Percentiles rank a stretch among this genome's conserved stretches.
Evolutionary conservation across 1,140 invertebrate species (phyloP).

Genomic region (Phocides pigmalion): DNA sequence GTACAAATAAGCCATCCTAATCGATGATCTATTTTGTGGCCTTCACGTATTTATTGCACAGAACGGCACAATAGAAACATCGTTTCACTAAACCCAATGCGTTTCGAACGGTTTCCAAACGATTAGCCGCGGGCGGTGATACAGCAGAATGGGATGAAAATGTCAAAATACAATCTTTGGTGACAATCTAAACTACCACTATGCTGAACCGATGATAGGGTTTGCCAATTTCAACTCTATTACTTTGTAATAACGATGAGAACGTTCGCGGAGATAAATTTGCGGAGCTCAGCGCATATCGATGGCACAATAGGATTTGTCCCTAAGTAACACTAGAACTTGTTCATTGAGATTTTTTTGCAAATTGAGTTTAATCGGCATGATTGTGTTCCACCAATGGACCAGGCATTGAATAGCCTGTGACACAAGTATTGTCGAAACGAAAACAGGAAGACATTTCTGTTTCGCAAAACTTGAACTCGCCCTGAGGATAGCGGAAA

Average conservation of each 20-base stretch:
- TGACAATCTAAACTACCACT: conserved; percentile 56
- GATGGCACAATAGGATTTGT: conserved; percentile 56
- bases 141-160: conserved; percentile 76
- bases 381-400: conserved; percentile 45
- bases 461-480: conserved; percentile 41
- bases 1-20: conserved; percentile 3
- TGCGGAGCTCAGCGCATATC: conserved; percentile 30
- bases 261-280: conserved; percentile 17
- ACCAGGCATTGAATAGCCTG: conserved; percentile 36
- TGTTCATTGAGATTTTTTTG: conserved; percentile 56
- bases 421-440: conserved; percentile 43
- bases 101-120: conserved; percentile 65
- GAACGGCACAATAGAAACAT: conserved; percentile 47
- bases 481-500: conserved; percentile 5
- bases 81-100: conserved; percentile 38
- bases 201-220: conserved; percentile 2
- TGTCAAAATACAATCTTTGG: conserved; percentile 79
- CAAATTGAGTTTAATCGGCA: conserved; percentile 43
- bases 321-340: conserved; percentile 71
- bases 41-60: conserved; percentile 41
- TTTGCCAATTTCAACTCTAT: conserved; percentile 40
- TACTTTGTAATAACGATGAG: conserved; percentile 10
- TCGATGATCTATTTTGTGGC: conserved; percentile 41
- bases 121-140: conserved; percentile 70
- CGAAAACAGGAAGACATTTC: conserved; percentile 47